Percentiles rank a stretch among this genome's conserved stretches.
Conservation (phyloP, 2,888 invertebrate genomes). For the Tupiocoris notatus region DNA sequence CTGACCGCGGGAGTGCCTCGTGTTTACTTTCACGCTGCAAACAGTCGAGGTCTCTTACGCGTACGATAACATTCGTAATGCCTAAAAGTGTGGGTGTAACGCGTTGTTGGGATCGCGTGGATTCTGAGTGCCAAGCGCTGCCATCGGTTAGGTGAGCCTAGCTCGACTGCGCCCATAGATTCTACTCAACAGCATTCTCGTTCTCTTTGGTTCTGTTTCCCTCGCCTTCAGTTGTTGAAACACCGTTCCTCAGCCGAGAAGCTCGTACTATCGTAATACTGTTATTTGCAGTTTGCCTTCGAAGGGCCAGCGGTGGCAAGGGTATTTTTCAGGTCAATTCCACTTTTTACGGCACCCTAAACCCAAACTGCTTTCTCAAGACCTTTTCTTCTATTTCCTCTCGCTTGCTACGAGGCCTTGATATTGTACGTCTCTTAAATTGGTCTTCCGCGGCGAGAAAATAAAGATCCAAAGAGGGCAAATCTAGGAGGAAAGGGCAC, state of each 20-base stretch:
- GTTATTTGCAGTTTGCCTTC: constrained; percentile 39
- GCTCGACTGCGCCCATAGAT: background rate
- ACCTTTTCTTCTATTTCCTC: constrained; percentile 1
- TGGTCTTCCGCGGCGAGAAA: constrained; percentile 3
- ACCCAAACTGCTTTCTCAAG: constrained; percentile 30
- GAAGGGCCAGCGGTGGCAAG: background rate
- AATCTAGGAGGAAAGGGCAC: constrained; percentile 7
- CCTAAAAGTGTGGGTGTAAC: background rate
- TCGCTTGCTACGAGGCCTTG: background rate
- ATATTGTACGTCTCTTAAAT: constrained; percentile 26
- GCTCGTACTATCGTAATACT: constrained; percentile 23
- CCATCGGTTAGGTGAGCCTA: no score
- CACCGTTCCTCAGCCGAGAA: background rate
- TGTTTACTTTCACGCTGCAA: background rate
- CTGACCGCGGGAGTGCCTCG: background rate
- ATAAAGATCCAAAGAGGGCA: constrained; percentile 8
- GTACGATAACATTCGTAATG: background rate
- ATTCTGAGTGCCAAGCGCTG: background rate
- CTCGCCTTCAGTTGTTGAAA: background rate
- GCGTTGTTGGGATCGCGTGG: background rate
- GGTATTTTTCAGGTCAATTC: constrained; percentile 39
- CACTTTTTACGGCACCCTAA: constrained; percentile 36
- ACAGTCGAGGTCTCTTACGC: background rate
- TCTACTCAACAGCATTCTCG: background rate
- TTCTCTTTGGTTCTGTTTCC: background rate